A percentile compares a stretch with the other conserved stretches of the same genome.
Conservation (phyloP, 2,113 vertebrate genomes). For the Bufo gargarizans region DNA sequence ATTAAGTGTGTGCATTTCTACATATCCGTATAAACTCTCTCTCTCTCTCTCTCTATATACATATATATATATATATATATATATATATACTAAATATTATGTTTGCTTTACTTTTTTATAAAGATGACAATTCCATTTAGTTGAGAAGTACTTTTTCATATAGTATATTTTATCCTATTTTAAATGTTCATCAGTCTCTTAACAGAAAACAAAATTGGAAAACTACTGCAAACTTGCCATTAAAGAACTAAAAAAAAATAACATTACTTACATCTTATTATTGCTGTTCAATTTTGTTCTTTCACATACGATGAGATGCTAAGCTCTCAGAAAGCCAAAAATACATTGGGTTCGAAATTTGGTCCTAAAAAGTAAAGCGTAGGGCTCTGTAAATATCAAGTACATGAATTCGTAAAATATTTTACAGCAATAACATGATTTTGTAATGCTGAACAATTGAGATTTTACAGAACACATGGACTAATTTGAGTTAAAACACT, state of each 20-base stretch:
- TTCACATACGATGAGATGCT: conserved; percentile 42
- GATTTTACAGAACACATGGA: conserved; percentile 33
- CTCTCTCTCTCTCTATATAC: too few relatives aligned
- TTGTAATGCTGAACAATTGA: conserved; percentile 32
- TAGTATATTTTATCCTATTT: neutral
- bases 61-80: too few relatives aligned
- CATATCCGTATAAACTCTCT: too few relatives aligned
- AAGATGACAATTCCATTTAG: too few relatives aligned
- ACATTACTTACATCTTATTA: conserved; percentile 57
- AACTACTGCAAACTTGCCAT: conserved; percentile 14
- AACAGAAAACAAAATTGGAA: conserved; percentile 4
- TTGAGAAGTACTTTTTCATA: too few relatives aligned
- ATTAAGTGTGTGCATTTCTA: too few relatives aligned
- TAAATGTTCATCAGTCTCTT: conserved; percentile 10
- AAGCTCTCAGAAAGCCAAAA: conserved; percentile 57
- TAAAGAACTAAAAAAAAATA: conserved; percentile 52
- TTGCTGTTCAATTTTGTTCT: conserved; percentile 43
- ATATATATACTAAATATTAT: too few relatives aligned
- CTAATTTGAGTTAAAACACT: neutral
- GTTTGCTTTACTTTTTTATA: too few relatives aligned
- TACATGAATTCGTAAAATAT: conserved; percentile 48
- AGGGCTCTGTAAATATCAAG: conserved; percentile 59
- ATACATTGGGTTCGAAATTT: conserved; percentile 49
- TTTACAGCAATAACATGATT: conserved; percentile 41
- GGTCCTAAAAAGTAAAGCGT: conserved; percentile 50